Percentiles rank a stretch among this genome's conserved stretches.
phyloP scores from a whole-genome alignment of 2,888 invertebrate genomes.

The Strigamia maritima region DNA sequence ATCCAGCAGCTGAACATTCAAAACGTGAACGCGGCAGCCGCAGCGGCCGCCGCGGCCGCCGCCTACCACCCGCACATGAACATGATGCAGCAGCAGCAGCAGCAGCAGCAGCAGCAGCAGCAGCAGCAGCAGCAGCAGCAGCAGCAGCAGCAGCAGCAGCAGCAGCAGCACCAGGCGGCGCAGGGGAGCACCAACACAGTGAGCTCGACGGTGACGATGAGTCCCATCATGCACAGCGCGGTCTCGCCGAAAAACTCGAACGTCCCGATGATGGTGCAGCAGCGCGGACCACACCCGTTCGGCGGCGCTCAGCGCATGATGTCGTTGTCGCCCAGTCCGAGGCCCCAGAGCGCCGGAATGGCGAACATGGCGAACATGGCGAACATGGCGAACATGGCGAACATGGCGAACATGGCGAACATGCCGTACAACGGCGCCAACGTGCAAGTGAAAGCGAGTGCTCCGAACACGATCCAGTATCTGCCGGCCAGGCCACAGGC shows the following conservation, averaged over 20 bases:
- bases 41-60: background rate
- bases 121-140: conserved; percentile 40
- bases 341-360: conserved; percentile 38
- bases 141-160: conserved; percentile 41
- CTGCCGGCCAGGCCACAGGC: conserved; percentile 89
- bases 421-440: conserved; percentile 68
- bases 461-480: conserved; percentile 97
- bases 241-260: conserved; percentile 42
- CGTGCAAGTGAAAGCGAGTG: conserved; percentile 86
- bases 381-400: too few species aligned
- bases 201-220: conserved; percentile 45
- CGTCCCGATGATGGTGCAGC: conserved; percentile 40
- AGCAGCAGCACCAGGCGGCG: conserved; percentile 40
- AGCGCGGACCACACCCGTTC: conserved; percentile 41
- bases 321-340: conserved; percentile 47
- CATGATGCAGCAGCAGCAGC: conserved; percentile 43
- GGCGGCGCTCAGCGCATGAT: conserved; percentile 50
- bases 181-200: conserved; percentile 43
- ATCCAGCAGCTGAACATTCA: conserved; percentile 58
- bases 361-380: too few species aligned
- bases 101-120: conserved; percentile 43
- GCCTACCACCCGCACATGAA: conserved; percentile 47
- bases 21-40: conserved; percentile 47
- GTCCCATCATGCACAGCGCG: conserved; percentile 45
- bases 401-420: too few species aligned